These are phyloP conservation scores for Dolomedes plantarius DNA, from an alignment of 2,888 invertebrate genomes.

Conservation along the genomic window DNA sequence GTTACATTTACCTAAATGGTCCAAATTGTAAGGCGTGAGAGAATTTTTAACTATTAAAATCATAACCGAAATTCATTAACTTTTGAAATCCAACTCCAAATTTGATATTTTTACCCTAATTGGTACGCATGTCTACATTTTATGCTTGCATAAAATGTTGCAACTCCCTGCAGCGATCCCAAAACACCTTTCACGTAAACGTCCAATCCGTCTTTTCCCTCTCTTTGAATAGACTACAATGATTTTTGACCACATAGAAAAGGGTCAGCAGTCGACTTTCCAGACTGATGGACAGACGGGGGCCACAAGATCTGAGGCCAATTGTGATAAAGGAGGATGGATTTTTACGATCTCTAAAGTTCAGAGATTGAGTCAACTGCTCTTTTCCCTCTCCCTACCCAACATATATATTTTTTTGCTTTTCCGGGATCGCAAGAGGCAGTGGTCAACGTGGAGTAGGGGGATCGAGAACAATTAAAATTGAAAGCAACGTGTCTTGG, in stretches of 20 bases:
- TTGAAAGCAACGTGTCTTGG: not conserved
- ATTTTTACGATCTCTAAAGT: constrained; percentile 57
- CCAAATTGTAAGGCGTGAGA: too few relatives aligned
- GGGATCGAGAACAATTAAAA: not conserved
- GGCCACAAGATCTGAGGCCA: constrained; percentile 26
- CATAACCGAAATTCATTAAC: too few relatives aligned
- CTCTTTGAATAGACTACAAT: constrained; percentile 10
- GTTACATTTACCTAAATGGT: too few relatives aligned
- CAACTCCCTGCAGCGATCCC: not conserved
- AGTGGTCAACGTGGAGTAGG: not conserved
- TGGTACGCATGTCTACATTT: too few relatives aligned
- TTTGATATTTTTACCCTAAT: too few relatives aligned
- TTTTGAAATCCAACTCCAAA: too few relatives aligned
- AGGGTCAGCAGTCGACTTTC: constrained; percentile 16
- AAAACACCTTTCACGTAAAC: constrained; percentile 6
- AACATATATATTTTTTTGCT: not conserved
- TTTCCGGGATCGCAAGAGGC: not conserved
- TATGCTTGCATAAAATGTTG: too few relatives aligned
- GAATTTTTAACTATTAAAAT: too few relatives aligned
- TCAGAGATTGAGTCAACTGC: constrained; percentile 58
- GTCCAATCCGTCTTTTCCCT: not conserved
- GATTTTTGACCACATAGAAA: constrained; percentile 3
- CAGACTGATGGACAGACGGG: constrained; percentile 16
- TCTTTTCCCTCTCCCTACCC: constrained; percentile 1
- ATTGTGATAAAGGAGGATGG: constrained; percentile 42